Conservation (phyloP, 2,797 vertebrate species). For the Toxotes lorentzi region DNA sequence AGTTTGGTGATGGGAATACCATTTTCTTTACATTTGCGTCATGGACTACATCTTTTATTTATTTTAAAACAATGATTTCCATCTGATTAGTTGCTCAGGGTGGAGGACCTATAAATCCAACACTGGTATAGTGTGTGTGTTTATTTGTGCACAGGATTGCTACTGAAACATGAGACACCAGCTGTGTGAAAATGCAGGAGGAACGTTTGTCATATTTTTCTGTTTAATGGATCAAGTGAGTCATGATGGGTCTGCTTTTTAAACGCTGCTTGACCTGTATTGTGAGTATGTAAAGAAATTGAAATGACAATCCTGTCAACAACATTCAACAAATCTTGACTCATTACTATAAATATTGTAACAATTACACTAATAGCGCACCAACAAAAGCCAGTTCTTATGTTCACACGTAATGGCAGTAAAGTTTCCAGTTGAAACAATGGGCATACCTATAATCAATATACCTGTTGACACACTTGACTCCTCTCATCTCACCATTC, state of each 20-base stretch:
- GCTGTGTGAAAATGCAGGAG: background rate
- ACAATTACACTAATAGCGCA: background rate
- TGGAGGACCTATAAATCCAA: conserved; percentile 18
- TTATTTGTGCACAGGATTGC: conserved; percentile 20
- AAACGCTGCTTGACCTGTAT: background rate
- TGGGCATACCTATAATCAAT: background rate
- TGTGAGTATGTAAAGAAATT: background rate
- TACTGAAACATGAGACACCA: background rate
- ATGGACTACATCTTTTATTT: background rate
- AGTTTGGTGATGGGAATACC: background rate
- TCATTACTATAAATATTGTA: background rate
- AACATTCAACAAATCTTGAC: background rate
- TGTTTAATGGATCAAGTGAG: background rate
- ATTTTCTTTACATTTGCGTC: background rate
- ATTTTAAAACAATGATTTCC: background rate
- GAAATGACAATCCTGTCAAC: background rate
- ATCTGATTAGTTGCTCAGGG: background rate
- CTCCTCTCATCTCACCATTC: conserved; percentile 5
- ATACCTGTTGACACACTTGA: conserved; percentile 30
- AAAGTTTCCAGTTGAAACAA: background rate
- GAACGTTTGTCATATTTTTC: background rate
- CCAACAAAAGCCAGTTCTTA: background rate
- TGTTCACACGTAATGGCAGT: background rate
- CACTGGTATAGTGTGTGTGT: background rate
- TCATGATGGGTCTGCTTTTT: background rate